Percentiles rank a stretch among this genome's conserved stretches.
phyloP scores from a whole-genome alignment of 2,797 vertebrate genomes.

The Melanotaenia pygmaea region DNA sequence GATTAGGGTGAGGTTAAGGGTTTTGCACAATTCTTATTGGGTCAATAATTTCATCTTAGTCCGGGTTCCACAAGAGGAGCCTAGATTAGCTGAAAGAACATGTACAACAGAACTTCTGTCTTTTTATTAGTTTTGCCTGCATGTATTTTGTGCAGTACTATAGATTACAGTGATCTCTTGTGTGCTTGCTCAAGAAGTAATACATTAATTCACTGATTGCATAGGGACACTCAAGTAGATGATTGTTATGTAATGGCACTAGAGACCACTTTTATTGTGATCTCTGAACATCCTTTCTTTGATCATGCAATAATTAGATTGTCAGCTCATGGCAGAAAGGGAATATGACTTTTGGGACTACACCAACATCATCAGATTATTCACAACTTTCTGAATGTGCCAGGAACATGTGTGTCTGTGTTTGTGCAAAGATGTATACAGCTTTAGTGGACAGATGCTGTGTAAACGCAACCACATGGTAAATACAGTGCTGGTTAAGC shows the following conservation, averaged over 20 bases:
- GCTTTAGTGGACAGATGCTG: background rate
- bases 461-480: too few relatives aligned
- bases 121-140: background rate
- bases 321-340: too few relatives aligned
- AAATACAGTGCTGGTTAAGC: too few relatives aligned
- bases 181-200: too few relatives aligned
- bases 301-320: too few relatives aligned
- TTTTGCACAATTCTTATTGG: background rate
- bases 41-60: background rate
- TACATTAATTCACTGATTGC: too few relatives aligned
- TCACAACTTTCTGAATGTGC: background rate
- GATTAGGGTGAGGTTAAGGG: background rate
- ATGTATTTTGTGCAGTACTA: background rate
- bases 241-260: too few relatives aligned
- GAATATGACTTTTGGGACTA: background rate
- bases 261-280: too few relatives aligned
- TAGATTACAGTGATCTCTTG: too few relatives aligned
- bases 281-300: too few relatives aligned
- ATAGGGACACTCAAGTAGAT: too few relatives aligned
- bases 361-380: background rate
- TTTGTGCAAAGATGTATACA: background rate
- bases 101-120: too few relatives aligned
- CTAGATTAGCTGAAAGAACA: background rate
- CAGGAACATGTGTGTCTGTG: background rate
- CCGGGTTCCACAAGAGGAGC: background rate